Evolutionary conservation across 92 coral and sea anemone species (phyloP).

Genomic region (Galaxea fascicularis): DNA sequence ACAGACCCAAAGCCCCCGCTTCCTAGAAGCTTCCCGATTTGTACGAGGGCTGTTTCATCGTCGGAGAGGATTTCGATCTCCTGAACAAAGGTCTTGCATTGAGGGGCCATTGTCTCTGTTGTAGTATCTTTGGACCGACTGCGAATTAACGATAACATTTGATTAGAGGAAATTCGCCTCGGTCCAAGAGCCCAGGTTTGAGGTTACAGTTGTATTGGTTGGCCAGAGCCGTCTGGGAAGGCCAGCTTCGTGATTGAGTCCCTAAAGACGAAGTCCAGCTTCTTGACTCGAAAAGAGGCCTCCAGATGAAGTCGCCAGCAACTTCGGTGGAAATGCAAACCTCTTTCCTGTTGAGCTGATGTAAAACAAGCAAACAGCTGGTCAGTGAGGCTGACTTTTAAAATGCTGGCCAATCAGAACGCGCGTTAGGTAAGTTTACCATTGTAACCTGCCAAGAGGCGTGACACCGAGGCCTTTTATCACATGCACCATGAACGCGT

Average conservation of each 20-base stretch:
- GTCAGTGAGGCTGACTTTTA: slow-evolving; percentile 81
- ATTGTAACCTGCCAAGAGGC: slow-evolving; percentile 89
- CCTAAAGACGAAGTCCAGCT: slow-evolving; percentile 80
- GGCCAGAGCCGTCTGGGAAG: slow-evolving; percentile 13
- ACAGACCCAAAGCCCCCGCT: slow-evolving; percentile 98
- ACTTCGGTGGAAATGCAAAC: slow-evolving; percentile 80
- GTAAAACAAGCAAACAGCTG: slow-evolving; percentile 80
- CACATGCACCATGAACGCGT: slow-evolving; percentile 76
- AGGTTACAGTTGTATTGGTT: neutral
- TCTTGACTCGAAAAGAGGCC: slow-evolving; percentile 51
- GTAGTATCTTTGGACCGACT: slow-evolving; percentile 63
- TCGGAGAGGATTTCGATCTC: slow-evolving; percentile 86
- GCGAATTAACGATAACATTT: slow-evolving; percentile 77
- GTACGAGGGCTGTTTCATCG: slow-evolving; percentile 81
- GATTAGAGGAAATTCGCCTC: slow-evolving; percentile 59
- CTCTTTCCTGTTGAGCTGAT: slow-evolving; percentile 72
- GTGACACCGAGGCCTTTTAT: slow-evolving; percentile 61
- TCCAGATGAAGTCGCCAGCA: slow-evolving; percentile 92
- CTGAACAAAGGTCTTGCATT: slow-evolving; percentile 77
- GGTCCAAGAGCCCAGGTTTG: slow-evolving; percentile 37
- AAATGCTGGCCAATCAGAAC: slow-evolving; percentile 79
- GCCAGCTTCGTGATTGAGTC: slow-evolving; percentile 60
- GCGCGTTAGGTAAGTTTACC: slow-evolving; percentile 64
- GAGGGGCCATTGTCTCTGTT: slow-evolving; percentile 74
- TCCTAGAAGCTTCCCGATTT: slow-evolving; percentile 83